A percentile compares a stretch with the other conserved stretches of the same genome.
Evolutionary conservation across 2,888 invertebrate species (phyloP).

Genomic region (Epirrhoe tristata): DNA sequence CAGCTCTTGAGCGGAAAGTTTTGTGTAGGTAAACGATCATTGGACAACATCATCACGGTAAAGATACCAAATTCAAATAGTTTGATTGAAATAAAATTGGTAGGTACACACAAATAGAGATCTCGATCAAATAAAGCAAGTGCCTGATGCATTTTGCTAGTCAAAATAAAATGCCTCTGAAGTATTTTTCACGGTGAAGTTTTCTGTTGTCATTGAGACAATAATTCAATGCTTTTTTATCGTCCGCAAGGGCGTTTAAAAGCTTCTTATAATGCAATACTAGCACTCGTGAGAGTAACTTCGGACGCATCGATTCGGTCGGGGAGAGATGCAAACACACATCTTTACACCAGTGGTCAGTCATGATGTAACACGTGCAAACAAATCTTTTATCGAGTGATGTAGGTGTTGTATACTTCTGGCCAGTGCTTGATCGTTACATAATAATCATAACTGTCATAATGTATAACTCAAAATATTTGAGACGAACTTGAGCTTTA

Average conservation of each 20-base stretch:
- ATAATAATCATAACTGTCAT: constrained; percentile 1
- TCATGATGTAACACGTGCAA: constrained; percentile 13
- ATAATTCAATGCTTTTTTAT: too few relatives aligned
- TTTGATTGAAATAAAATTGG: too few relatives aligned
- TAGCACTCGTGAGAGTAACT: neutral
- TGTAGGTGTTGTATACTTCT: constrained; percentile 1
- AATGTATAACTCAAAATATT: neutral
- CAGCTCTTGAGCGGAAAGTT: too few relatives aligned
- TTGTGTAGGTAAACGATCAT: too few relatives aligned
- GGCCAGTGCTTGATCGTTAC: constrained; percentile 7
- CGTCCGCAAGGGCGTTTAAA: neutral
- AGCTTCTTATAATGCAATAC: neutral
- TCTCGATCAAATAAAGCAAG: too few relatives aligned
- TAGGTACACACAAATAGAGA: too few relatives aligned
- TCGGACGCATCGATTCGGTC: neutral
- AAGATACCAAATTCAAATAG: too few relatives aligned
- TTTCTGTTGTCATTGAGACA: too few relatives aligned
- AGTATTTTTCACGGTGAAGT: too few relatives aligned
- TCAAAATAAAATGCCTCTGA: too few relatives aligned
- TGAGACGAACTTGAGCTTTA: neutral
- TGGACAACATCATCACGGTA: too few relatives aligned
- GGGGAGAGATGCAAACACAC: neutral
- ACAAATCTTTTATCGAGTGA: constrained; percentile 13
- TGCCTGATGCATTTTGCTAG: too few relatives aligned
- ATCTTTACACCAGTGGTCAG: constrained; percentile 4